Percentiles rank a stretch among this genome's conserved stretches.
Evolutionary conservation across 1,140 invertebrate species (phyloP).

Genomic region (honey bee (Apis mellifera)): DNA sequence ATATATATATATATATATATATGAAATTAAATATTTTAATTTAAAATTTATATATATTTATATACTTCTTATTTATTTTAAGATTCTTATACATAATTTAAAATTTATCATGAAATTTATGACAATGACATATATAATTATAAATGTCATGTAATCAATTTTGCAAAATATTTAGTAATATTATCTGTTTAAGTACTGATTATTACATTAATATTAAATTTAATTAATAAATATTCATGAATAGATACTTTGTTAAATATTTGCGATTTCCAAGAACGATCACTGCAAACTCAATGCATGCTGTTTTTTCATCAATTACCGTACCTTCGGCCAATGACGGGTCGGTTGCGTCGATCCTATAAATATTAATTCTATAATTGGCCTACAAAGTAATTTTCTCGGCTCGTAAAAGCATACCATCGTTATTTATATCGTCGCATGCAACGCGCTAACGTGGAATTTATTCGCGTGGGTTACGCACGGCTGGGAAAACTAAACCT

Average conservation of each 20-base stretch:
- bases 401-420: slow-evolving; percentile 66
- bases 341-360: slow-evolving; percentile 56
- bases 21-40: no score
- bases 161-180: no score
- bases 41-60: no score
- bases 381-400: slow-evolving; percentile 74
- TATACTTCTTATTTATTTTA: no score
- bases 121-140: no score
- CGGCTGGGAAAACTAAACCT: slow-evolving; percentile 2
- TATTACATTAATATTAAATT: background rate
- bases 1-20: no score
- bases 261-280: background rate
- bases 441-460: slow-evolving; percentile 41
- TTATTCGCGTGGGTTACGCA: slow-evolving; percentile 24
- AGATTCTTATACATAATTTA: no score
- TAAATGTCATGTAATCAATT: no score
- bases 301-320: slow-evolving; percentile 33
- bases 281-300: background rate
- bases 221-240: background rate
- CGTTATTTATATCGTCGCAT: slow-evolving; percentile 71
- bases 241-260: background rate
- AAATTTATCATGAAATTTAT: no score
- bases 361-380: slow-evolving; percentile 79
- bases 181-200: background rate
- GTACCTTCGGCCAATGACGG: slow-evolving; percentile 19